A percentile compares a stretch with the other conserved stretches of the same genome.
Evolutionary conservation across 2,797 vertebrate genomes (phyloP).

Genomic region (Siniperca undulata): DNA sequence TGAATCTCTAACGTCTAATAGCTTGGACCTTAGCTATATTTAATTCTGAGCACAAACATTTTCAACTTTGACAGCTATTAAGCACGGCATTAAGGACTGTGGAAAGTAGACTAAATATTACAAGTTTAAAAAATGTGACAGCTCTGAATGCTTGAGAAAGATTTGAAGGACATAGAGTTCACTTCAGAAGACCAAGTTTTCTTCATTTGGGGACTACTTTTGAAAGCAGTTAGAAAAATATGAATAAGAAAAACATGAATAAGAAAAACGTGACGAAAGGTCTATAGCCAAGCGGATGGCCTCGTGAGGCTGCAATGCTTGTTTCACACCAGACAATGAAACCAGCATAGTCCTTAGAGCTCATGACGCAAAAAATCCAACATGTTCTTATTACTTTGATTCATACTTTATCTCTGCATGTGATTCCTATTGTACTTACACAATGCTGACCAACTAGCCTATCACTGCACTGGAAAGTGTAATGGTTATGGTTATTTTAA

Average conservation of each 20-base stretch:
- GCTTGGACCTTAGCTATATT: conserved; percentile 9
- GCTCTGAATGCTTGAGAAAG: conserved; percentile 15
- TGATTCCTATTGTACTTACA: too few relatives aligned
- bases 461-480: too few relatives aligned
- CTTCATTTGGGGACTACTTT: conserved; percentile 12
- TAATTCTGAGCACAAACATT: conserved; percentile 7
- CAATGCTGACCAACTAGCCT: too few relatives aligned
- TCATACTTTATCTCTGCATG: too few relatives aligned
- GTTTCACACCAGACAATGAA: conserved; percentile 23
- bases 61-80: conserved; percentile 22
- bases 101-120: neutral
- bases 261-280: conserved; percentile 1
- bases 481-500: neutral
- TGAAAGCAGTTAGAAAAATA: neutral
- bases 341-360: neutral
- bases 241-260: neutral
- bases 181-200: neutral
- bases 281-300: neutral
- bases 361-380: too few relatives aligned
- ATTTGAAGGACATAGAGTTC: conserved; percentile 16
- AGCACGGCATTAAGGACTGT: neutral
- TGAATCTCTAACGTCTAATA: neutral
- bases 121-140: neutral
- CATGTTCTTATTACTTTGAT: too few relatives aligned
- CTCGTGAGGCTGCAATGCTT: neutral